Evolutionary conservation across 1,140 invertebrate species (phyloP), one percentile per base, ranked within the genome.

Genomic region (Trachelipus rathkii): DNA sequence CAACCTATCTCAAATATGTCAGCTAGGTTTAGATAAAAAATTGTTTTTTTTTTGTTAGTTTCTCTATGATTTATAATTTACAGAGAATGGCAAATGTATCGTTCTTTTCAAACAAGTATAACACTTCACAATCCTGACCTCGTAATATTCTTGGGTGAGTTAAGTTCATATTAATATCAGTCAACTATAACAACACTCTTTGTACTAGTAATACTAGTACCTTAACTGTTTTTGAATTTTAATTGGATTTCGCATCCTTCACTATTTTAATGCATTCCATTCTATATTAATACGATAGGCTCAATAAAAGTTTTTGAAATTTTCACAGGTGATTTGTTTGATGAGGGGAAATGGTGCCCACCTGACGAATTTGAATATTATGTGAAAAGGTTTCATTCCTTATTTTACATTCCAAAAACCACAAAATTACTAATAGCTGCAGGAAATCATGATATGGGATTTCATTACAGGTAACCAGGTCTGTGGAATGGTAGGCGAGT

Each of bases 361-460:
- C 88, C 91, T 79, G 84, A 87, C 73, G 92, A 96, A 83, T 90
- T 90, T 83, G 86, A 92, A 71, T 86, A 89, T 46, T 95, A 96
- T 85, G 89, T 95, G 0, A 84, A 89, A 76, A 88, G 93, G 80
- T 97, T 96, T 84, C 84, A 93, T 78, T 87, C 87, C 66, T 83
- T 98, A 78, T 99, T 99, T 87, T 83, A 87, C 78, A 88, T 92
- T 15, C 90, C 92, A 71, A 84, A 89, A 70, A 86, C 87, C 19
- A 92, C 90, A 8, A 86, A 91, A 78, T 83, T 95, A 33, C 91
- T 92, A 85, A 89, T 93, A 71, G 89, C 94, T 44, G 93, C 91
- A 75, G 97, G 97, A 71, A 99, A 99, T 87, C 97, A 99, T 88
- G 97, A 99, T 86, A 92, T 99, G 82, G 97, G 97, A 74, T 99